These are phyloP conservation scores for Perccottus glenii DNA, from an alignment of 2,113 vertebrate genomes.

Conservation along the genomic window DNA sequence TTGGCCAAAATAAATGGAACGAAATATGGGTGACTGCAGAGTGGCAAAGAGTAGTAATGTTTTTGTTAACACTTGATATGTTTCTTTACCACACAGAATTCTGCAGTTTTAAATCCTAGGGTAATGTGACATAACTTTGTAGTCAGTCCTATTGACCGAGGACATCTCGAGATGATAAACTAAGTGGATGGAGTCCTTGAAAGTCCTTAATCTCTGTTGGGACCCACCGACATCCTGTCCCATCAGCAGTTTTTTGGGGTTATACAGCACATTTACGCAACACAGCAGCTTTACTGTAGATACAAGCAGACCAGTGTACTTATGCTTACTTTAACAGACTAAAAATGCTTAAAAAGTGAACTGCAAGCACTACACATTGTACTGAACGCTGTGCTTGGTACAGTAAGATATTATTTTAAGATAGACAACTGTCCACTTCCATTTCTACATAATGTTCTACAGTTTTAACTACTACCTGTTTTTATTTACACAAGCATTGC, in stretches of 20 bases:
- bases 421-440: background rate
- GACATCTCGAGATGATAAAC: conserved; percentile 8
- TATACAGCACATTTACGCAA: conserved; percentile 13
- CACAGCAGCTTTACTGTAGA: conserved; percentile 12
- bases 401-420: background rate
- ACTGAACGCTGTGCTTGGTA: background rate
- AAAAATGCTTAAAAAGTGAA: conserved; percentile 2
- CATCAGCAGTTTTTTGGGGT: conserved; percentile 41
- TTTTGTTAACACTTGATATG: too few species aligned
- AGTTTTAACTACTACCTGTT: background rate
- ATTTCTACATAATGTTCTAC: background rate
- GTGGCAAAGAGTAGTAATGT: too few species aligned
- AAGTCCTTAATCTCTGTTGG: conserved; percentile 14
- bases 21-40: too few species aligned
- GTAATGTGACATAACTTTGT: too few species aligned
- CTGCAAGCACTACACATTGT: background rate
- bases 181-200: conserved; percentile 22
- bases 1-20: background rate
- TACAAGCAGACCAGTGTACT: background rate
- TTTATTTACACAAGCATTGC: background rate
- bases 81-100: too few species aligned
- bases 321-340: conserved; percentile 2
- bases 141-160: background rate
- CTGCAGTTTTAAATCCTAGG: too few species aligned
- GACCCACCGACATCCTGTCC: conserved; percentile 17